phyloP scores from a whole-genome alignment of 2,113 vertebrate genomes.

The Lontra canadensis region DNA sequence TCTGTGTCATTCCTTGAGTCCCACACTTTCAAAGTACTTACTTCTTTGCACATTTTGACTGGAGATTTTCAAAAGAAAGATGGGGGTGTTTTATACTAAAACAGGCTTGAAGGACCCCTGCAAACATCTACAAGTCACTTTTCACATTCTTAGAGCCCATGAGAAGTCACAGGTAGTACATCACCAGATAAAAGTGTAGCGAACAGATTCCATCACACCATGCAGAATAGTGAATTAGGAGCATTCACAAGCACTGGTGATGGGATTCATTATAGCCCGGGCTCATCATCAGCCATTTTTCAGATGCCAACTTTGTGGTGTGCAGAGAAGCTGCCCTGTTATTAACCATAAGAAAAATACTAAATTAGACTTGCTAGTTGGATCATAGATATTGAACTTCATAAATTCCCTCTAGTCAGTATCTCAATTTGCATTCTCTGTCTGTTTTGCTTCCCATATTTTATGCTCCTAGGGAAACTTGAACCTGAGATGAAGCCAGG shows the following conservation, averaged over 20 bases:
- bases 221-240: background rate
- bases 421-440: background rate
- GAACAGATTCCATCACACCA: background rate
- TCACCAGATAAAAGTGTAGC: background rate
- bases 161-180: background rate
- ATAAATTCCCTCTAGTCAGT: background rate
- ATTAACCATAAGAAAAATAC: slow-evolving; percentile 10
- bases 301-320: background rate
- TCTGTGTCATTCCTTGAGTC: background rate
- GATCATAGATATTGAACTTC: background rate
- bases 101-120: background rate
- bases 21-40: background rate
- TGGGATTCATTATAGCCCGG: background rate
- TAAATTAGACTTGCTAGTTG: background rate
- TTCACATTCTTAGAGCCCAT: background rate
- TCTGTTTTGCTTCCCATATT: background rate
- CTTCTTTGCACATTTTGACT: background rate
- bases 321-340: background rate
- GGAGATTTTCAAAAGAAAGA: background rate
- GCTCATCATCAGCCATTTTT: background rate
- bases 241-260: background rate
- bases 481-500: background rate
- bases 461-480: background rate
- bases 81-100: background rate
- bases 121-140: background rate